Conservation (phyloP, 92 coral and sea anemone genomes). For the Epizoanthus fatuus region DNA sequence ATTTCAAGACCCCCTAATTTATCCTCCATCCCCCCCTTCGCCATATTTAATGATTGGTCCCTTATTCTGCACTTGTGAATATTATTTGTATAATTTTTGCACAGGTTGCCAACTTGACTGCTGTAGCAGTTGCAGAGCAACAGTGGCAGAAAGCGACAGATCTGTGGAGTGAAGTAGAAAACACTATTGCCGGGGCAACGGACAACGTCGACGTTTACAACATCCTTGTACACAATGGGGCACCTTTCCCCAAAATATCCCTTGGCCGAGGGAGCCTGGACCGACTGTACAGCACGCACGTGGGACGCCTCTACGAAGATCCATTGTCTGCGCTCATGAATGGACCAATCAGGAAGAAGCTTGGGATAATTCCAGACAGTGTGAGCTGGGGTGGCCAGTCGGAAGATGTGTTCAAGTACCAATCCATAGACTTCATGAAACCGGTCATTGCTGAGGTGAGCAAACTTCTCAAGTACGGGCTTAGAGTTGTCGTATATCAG, state of each 20-base stretch:
- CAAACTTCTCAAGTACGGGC: conserved; percentile 71
- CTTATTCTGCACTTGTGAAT: background rate
- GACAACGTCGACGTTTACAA: conserved; percentile 95
- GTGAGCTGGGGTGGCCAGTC: conserved; percentile 98
- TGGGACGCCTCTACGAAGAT: conserved; percentile 75
- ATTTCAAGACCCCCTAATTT: too few species aligned
- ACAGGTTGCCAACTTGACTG: conserved; percentile 82
- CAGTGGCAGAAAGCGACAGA: conserved; percentile 81
- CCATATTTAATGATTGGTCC: too few species aligned
- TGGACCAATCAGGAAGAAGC: conserved; percentile 94
- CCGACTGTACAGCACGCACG: conserved; percentile 77
- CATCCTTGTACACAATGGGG: conserved; percentile 81
- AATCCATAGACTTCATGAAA: conserved; percentile 92
- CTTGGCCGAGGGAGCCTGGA: conserved; percentile 64
- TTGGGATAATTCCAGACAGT: conserved; percentile 90
- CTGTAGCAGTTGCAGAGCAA: conserved; percentile 81
- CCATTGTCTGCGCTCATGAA: conserved; percentile 88
- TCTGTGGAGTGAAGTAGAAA: conserved; percentile 80
- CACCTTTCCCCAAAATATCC: conserved; percentile 47
- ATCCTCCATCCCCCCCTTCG: too few species aligned
- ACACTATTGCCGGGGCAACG: conserved; percentile 68
- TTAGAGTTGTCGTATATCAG: conserved; percentile 86
- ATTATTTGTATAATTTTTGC: background rate
- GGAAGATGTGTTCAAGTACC: conserved; percentile 75
- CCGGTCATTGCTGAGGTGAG: conserved; percentile 90